Percentiles rank a stretch among this genome's conserved stretches.
phyloP scores from a whole-genome alignment of 2,113 vertebrate genomes.

The Rhipidura dahli region DNA sequence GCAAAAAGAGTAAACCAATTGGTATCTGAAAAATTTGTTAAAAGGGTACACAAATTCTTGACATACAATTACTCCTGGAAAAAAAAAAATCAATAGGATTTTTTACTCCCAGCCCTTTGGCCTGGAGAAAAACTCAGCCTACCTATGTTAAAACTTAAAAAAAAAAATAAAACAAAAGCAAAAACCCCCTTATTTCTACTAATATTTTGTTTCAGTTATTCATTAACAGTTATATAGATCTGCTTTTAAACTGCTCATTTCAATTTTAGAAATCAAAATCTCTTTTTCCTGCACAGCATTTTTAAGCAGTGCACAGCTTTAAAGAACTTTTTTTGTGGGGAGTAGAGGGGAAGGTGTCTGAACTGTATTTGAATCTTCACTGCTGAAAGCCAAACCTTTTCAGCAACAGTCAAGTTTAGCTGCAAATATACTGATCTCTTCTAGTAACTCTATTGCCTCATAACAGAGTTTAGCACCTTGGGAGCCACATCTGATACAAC shows the following conservation, averaged over 20 bases:
- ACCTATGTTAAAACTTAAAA: not conserved
- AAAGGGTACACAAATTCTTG: not conserved
- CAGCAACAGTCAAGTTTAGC: not conserved
- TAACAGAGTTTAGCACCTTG: fast-evolving
- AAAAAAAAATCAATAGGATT: not conserved
- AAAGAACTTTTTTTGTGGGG: not conserved
- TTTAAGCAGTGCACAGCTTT: not conserved
- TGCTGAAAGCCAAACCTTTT: not conserved
- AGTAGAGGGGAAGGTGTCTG: not conserved
- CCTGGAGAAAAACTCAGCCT: not conserved
- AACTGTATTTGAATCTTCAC: not conserved
- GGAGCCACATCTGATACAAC: not conserved
- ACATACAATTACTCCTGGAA: not conserved
- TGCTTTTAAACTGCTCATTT: not conserved
- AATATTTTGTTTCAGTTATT: not conserved
- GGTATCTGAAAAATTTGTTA: not conserved
- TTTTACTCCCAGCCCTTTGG: constrained; percentile 8
- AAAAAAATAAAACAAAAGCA: not conserved
- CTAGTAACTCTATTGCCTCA: not conserved
- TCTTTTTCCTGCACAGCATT: not conserved
- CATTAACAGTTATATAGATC: not conserved
- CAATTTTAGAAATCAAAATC: not conserved
- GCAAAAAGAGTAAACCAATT: not conserved
- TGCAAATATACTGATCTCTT: not conserved
- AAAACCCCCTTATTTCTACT: not conserved